Base-by-base conservation (phyloP, 2,797 vertebrate genomes). In the Hirundo rustica region DNA sequence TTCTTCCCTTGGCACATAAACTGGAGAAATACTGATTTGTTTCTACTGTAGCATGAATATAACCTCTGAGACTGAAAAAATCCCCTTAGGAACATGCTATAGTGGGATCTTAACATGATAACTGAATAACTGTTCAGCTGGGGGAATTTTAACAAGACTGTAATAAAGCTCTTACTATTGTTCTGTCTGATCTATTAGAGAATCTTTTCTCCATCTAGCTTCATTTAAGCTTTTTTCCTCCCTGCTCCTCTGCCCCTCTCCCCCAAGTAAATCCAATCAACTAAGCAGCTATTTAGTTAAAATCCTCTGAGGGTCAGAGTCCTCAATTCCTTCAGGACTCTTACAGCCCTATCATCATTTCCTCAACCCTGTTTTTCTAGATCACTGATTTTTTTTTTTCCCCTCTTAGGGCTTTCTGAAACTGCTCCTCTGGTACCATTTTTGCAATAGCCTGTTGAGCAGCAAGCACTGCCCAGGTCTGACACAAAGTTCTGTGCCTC, bases 221-320 rank as follows among this genome's bases (percentile, higher is more conserved):
- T 96, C 94, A 96, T 96, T 97, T 97, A 95, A 97, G 93, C 94
- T 89, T 86, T 94, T 94, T 91, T 71, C 64, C 21, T 87, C n/a
- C 40, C 67, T 90, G 79, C 29, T 66, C n/a, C 73, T 94, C 70
- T 45, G 76, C n/a, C 61, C 22, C 42, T 89, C 38, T 64, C 92
- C 90, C 64, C 55, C 77, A 95, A 87, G 91, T 95, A 97, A 98
- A 97, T 97, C 91, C 88, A 98, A 98, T 97, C 97, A 97, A 96
- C 96, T 96, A 97, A 98, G 96, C 92, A 97, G 95, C 94, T 96
- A 97, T 97, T 97, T 97, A 97, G 95, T 97, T 97, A 97, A 97
- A 97, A 97, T 82, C 81, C 72, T 88, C 53, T 16, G 36, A 88
- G 95, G 97, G 93, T 97, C 97, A 97, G 77, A 96, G 83, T 95